Conservation (phyloP, 2,113 vertebrate genomes). For the Panurus biarmicus region DNA sequence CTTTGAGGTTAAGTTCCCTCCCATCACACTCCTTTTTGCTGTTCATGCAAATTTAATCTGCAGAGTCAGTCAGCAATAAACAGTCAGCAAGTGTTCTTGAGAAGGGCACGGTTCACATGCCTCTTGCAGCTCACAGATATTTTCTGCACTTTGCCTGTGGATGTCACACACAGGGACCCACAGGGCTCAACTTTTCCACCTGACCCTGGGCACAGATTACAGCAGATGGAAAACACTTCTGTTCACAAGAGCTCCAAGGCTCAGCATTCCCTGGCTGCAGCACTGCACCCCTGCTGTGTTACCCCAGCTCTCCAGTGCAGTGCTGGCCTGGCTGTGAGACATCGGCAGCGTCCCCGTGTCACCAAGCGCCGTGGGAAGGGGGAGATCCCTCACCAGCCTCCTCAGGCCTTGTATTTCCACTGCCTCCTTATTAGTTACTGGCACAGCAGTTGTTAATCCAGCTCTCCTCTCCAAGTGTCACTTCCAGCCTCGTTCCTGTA, state of each 20-base stretch:
- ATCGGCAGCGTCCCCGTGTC: fast-evolving
- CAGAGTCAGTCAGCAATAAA: constrained; percentile 1
- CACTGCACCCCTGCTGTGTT: not conserved
- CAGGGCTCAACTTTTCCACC: not conserved
- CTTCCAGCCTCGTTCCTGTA: not conserved
- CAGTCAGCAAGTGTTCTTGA: not conserved
- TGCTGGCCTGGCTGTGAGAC: not conserved
- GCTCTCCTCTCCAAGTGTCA: not conserved
- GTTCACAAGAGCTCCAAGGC: not conserved
- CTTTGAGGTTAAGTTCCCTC: constrained; percentile 1
- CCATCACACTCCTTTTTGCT: not conserved
- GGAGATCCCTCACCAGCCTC: not conserved
- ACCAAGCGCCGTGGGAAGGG: fast-evolving
- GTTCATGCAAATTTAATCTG: constrained; percentile 12
- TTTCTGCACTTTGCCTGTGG: not conserved
- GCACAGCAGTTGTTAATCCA: not conserved
- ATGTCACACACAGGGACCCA: not conserved
- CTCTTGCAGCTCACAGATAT: not conserved
- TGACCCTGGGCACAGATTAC: not conserved
- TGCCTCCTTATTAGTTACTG: not conserved
- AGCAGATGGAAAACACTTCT: not conserved
- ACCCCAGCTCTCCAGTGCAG: not conserved
- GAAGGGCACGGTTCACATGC: not conserved
- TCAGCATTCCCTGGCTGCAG: not conserved
- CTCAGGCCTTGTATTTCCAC: not conserved